Evolutionary conservation across 2,888 invertebrate species (phyloP), one percentile per base, ranked within the genome.

Genomic region (Netelia inedita): DNA sequence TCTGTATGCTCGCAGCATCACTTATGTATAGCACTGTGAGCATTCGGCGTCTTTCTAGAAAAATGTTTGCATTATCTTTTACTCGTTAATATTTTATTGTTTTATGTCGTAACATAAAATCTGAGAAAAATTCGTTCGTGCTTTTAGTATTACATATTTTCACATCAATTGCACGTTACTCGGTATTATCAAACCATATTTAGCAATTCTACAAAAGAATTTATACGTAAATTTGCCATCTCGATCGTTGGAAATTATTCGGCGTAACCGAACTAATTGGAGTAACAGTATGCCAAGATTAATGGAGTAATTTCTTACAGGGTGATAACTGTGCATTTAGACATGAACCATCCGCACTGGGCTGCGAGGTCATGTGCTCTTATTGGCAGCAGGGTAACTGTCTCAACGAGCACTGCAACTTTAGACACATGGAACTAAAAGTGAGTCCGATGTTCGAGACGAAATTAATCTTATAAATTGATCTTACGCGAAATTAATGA

Each of bases 381-480:
- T 96, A 96, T 87, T 98, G 98, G 98, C 96, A 96, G 92, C 96
- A 97, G 93, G 97, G 97, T 88, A 96, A 96, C 92, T 98, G 98
- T 92, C 94, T 96, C 55, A 96, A 97, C 91, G 95, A 96, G 90
- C 95, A 96, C 89, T 98, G 98, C 94, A 96, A 96, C 92, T 96
- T 96, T 91, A 95, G 98, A 90, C 98, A 98, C 93, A 98, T 98
- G 97, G 97, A 97, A 94, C 95, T 97, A 87, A 95, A 96, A 94
- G 97, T 97, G 94, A 93, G 94, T 92, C 72, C 0, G 8, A 8
- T 16, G 50, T 19, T 55, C 1, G 5, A 1, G 9, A 71, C 46
- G 11, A 53, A n/a, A 5, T 6, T n/a, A 19, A n/a, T 1, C 19
- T n/a, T 66, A 28, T 0, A 10, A 3, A 43, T 10, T 50, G 10